Conservation (phyloP, 1,140 invertebrate genomes). For the Lasioglossum baleicum region DNA sequence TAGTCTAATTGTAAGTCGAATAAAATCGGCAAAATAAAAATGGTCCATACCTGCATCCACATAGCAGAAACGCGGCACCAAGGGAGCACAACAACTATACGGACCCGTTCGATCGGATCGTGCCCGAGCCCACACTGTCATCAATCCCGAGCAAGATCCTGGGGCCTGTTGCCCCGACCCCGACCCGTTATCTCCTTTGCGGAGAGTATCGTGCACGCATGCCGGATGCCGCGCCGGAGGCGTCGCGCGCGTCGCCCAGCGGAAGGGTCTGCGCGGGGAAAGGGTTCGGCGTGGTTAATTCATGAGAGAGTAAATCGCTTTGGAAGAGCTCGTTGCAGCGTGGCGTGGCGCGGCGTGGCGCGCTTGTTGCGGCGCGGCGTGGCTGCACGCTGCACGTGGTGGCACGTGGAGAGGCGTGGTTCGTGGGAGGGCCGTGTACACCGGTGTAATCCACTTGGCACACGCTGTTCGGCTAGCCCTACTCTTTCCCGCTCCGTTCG, state of each 20-base stretch:
- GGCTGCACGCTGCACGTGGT: constrained; percentile 72
- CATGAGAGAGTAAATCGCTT: constrained; percentile 22
- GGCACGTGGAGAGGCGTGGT: constrained; percentile 77
- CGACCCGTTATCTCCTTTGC: background rate
- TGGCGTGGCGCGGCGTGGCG: background rate
- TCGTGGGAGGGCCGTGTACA: constrained; percentile 71
- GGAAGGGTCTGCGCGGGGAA: background rate
- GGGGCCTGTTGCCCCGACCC: too few species aligned
- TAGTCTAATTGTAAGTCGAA: too few species aligned
- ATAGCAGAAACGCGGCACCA: too few species aligned
- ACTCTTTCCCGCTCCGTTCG: constrained; percentile 63
- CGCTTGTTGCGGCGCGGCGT: constrained; percentile 35
- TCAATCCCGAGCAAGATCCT: too few species aligned
- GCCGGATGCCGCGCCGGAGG: too few species aligned
- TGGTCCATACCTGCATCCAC: too few species aligned
- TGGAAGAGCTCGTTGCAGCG: constrained; percentile 1
- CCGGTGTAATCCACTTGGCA: constrained; percentile 72
- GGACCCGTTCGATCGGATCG: too few species aligned
- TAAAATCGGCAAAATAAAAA: too few species aligned
- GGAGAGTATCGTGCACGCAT: background rate
- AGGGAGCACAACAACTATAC: too few species aligned
- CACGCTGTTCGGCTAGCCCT: constrained; percentile 68
- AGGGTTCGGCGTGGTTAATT: constrained; percentile 19
- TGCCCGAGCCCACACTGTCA: too few species aligned
- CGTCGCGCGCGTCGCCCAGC: background rate